phyloP scores from a whole-genome alignment of 2,113 vertebrate genomes.

The Grallaria varia region DNA sequence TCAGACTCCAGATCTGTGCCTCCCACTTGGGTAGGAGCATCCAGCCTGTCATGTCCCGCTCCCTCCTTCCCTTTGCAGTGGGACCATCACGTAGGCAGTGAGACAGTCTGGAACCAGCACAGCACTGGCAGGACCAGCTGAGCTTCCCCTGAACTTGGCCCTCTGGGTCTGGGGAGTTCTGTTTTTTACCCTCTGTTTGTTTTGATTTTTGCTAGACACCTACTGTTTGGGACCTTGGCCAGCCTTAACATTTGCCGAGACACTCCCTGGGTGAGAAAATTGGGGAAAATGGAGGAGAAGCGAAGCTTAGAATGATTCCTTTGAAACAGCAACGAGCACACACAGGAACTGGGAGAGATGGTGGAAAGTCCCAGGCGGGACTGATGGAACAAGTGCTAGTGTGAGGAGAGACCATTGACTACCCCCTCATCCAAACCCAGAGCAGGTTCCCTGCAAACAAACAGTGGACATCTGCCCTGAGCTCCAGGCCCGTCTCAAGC shows the following conservation, averaged over 20 bases:
- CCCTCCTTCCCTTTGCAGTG: not conserved
- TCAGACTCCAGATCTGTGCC: not conserved
- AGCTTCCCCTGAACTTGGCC: not conserved
- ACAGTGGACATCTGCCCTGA: not conserved
- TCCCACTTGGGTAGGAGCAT: not conserved
- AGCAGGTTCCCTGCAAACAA: not conserved
- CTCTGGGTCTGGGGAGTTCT: not conserved
- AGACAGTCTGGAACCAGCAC: not conserved
- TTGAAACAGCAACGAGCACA: not conserved
- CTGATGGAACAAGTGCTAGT: not conserved
- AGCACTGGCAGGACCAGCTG: not conserved
- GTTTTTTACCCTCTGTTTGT: not conserved
- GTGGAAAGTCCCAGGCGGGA: not conserved
- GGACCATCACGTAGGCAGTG: not conserved
- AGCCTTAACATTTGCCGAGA: constrained; percentile 21
- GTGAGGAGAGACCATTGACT: not conserved
- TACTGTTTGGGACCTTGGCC: constrained; percentile 40
- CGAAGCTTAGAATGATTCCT: not conserved
- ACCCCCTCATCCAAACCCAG: not conserved
- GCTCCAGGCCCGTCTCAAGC: not conserved
- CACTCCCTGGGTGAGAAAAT: constrained; percentile 50
- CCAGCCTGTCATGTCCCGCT: not conserved
- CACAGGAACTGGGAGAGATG: not conserved
- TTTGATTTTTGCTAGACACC: constrained; percentile 43
- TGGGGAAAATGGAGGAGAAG: not conserved